Evolutionary conservation across 2,113 vertebrate genomes (phyloP).

Genomic region (Piprites chloris): DNA sequence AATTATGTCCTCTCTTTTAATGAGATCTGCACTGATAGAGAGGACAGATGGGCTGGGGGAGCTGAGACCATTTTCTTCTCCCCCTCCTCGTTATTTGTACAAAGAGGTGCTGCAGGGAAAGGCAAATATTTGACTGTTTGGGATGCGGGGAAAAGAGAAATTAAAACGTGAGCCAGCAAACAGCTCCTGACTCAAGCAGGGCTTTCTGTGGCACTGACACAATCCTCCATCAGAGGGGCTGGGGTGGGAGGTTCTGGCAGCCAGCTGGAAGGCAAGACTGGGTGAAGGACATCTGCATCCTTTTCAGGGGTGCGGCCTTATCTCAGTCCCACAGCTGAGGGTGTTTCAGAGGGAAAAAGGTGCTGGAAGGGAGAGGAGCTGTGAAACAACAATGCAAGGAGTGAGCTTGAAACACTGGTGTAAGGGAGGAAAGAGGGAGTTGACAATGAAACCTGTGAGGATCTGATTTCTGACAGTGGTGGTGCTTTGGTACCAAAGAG

Average conservation of each 20-base stretch:
- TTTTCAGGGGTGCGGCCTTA: background rate
- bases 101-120: background rate
- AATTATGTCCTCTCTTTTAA: background rate
- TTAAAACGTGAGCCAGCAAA: background rate
- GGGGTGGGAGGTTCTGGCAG: background rate
- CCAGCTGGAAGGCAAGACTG: background rate
- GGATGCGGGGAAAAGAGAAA: background rate
- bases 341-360: background rate
- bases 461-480: no score
- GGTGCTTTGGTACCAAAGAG: background rate
- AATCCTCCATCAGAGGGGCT: background rate
- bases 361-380: background rate
- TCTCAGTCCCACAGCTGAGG: background rate
- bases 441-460: background rate
- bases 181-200: background rate
- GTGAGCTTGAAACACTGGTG: background rate
- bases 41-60: background rate
- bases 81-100: background rate
- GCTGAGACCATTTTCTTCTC: background rate
- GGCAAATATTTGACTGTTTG: slow-evolving; percentile 1
- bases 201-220: background rate
- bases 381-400: background rate
- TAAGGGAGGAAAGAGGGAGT: background rate
- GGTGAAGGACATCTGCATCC: background rate
- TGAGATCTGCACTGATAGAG: background rate